Conservation (phyloP, 1,140 invertebrate species). For the Megalopta genalis region DNA sequence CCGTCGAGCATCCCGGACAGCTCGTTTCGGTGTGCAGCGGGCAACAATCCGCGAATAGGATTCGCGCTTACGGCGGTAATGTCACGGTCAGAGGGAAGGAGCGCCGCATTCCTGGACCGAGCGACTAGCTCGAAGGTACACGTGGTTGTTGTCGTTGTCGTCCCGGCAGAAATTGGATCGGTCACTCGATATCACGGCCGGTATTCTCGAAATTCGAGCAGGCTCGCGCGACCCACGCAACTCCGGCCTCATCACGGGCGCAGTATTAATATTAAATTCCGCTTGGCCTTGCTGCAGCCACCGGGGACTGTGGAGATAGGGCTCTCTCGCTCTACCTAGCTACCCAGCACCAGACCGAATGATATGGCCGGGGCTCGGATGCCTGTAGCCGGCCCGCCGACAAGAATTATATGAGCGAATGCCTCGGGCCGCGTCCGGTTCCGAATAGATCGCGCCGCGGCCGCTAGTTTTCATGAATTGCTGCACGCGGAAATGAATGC, state of each 20-base stretch:
- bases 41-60: background rate
- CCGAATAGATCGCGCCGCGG: background rate
- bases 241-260: background rate
- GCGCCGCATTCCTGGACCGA: background rate
- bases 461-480: slow-evolving; percentile 1
- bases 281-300: background rate
- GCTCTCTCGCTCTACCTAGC: background rate
- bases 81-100: background rate
- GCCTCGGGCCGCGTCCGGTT: background rate
- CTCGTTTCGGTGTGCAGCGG: too few relatives aligned
- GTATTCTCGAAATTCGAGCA: slow-evolving; percentile 62
- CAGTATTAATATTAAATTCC: slow-evolving; percentile 67
- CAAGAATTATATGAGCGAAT: slow-evolving; percentile 36
- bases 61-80: background rate
- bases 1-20: too few relatives aligned
- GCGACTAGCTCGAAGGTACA: background rate
- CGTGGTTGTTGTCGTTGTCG: background rate
- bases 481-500: slow-evolving; percentile 6
- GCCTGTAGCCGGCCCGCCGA: background rate
- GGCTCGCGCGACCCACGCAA: slow-evolving; percentile 19
- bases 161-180: slow-evolving; percentile 53
- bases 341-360: background rate
- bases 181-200: slow-evolving; percentile 57
- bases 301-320: background rate
- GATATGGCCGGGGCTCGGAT: slow-evolving; percentile 2